phyloP scores from a whole-genome alignment of 2,113 vertebrate genomes.

The Gracilinanus agilis region DNA sequence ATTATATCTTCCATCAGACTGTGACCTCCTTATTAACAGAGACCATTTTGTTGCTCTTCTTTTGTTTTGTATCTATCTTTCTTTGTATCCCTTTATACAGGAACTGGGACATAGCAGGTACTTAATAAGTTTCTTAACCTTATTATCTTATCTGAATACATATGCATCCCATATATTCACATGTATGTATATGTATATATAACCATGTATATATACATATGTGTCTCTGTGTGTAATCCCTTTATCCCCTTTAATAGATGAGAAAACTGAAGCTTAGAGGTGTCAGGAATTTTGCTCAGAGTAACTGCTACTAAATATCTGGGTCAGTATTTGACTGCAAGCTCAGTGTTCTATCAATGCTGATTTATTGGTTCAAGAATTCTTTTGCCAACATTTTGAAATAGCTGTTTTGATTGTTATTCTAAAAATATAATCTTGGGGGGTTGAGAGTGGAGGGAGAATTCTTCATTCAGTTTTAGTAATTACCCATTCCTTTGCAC shows the following conservation, averaged over 20 bases:
- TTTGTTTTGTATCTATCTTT: background rate
- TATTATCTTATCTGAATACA: background rate
- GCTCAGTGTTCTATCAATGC: background rate
- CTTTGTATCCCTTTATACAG: background rate
- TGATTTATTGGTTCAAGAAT: background rate
- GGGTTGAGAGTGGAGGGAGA: background rate
- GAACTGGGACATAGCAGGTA: background rate
- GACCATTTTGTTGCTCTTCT: background rate
- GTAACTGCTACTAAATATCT: background rate
- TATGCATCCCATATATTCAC: background rate
- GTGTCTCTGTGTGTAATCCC: too few relatives aligned
- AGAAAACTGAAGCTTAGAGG: background rate
- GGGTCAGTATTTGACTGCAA: background rate
- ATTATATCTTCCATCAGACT: background rate
- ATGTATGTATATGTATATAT: too few relatives aligned
- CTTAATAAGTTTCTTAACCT: background rate
- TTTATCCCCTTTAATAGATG: background rate
- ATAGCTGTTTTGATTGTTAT: background rate
- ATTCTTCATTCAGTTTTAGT: background rate
- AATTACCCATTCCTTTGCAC: background rate
- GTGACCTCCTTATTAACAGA: background rate
- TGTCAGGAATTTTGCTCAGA: background rate
- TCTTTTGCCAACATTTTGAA: background rate
- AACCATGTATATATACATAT: too few relatives aligned
- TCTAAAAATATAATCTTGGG: background rate